Conservation (phyloP, 2,797 vertebrate genomes). For the Phrynocephalus vlangalii region DNA sequence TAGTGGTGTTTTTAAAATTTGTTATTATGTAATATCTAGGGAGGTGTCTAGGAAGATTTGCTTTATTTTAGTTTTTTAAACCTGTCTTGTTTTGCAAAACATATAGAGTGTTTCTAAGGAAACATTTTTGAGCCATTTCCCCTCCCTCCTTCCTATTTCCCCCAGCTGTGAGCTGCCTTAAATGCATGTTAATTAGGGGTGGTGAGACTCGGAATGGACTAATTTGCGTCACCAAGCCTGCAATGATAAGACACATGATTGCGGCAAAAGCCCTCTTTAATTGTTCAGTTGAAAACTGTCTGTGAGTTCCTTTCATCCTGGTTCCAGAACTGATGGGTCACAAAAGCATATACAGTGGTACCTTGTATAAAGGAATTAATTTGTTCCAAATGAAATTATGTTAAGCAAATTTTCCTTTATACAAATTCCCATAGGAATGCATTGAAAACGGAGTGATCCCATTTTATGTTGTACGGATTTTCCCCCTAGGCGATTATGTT, state of each 20-base stretch:
- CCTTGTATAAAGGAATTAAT: no score
- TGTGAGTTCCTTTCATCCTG: slow-evolving; percentile 24
- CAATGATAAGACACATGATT: background rate
- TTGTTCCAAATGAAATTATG: no score
- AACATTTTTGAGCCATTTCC: background rate
- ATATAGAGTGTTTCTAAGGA: background rate
- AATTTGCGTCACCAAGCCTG: background rate
- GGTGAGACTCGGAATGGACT: background rate
- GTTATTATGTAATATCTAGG: no score
- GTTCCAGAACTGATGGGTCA: background rate
- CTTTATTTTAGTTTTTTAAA: background rate
- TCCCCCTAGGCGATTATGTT: no score
- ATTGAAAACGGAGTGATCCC: no score
- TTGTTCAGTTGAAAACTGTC: background rate
- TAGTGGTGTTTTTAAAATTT: background rate
- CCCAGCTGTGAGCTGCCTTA: background rate
- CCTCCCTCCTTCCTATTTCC: no score
- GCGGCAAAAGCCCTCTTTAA: background rate
- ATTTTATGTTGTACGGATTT: no score
- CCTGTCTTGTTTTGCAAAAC: background rate
- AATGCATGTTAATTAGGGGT: background rate
- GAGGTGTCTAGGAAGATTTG: no score
- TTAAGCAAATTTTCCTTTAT: no score
- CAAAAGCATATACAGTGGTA: background rate
- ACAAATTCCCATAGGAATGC: no score